These are phyloP conservation scores for Sardina pilchardus DNA, from an alignment of 2,113 vertebrate species.

Conservation along the genomic window DNA sequence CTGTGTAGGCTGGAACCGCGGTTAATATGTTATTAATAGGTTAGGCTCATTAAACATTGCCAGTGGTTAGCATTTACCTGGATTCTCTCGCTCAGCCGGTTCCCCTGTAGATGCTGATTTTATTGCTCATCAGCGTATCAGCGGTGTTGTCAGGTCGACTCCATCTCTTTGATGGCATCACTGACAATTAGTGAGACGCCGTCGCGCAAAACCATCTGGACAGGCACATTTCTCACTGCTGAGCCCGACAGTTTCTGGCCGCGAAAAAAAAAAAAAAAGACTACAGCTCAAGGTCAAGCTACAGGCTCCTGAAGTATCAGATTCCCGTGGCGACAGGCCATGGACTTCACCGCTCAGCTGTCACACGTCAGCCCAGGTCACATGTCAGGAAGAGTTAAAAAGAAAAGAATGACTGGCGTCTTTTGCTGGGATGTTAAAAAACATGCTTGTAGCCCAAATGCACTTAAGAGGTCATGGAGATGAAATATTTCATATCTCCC, in stretches of 20 bases:
- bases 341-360: neutral
- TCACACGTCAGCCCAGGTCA: neutral
- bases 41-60: neutral
- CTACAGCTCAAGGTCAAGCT: conserved; percentile 77
- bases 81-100: conserved; percentile 50
- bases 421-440: neutral
- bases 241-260: conserved; percentile 72
- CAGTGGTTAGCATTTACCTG: conserved; percentile 10
- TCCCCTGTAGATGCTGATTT: conserved; percentile 60
- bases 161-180: conserved; percentile 77
- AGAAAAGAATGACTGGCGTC: neutral
- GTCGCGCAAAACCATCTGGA: conserved; percentile 81
- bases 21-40: neutral
- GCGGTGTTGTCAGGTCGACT: conserved; percentile 77
- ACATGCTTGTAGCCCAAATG: neutral
- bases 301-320: conserved; percentile 71
- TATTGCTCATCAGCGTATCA: conserved; percentile 77
- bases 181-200: conserved; percentile 81
- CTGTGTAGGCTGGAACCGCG: neutral
- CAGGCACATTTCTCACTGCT: conserved; percentile 74
- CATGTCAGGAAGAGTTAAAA: neutral
- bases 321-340: conserved; percentile 35
- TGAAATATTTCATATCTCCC: conserved; percentile 27
- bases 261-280: conserved; percentile 73
- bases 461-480: neutral